Evolutionary conservation across 2,797 vertebrate genomes (phyloP), one percentile per base, ranked within the genome.

Genomic region (Gambusia yucatana): DNA sequence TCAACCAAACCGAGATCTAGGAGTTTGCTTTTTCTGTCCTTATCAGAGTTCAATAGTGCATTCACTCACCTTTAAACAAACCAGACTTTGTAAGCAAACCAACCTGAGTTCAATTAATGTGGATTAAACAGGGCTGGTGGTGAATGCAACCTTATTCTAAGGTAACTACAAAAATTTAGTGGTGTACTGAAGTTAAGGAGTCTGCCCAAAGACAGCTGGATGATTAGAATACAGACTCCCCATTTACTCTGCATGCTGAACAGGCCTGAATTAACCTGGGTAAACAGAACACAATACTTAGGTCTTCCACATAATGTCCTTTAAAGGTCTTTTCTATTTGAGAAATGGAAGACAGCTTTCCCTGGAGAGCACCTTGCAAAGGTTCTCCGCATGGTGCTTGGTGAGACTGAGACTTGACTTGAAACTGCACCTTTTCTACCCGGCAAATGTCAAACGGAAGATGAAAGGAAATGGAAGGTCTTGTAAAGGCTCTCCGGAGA

Each of bases 391-490:
- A 81, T 77, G 84, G 77, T 0, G 59, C 78, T 79, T 76, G 48
- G 48, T 84, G 87, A 85, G 78, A 47, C 83, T 75, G 76, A 84
- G 84, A 86, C 84, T 88, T 84, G 84, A 88, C 84, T 85, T 6
- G 17, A 85, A 84, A 82, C 84, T 80, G 84, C 77, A 87, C 82
- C 83, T 89, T 84, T 83, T 63, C 88, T 84, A 82, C 67, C 84
- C 36, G 77, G 78, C 82, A 91, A 92, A 91, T 92, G 91, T 91
- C 90, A 90, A 84, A 81, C 77, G 39, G 67, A 81, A 85, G 82
- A 91, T 90, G 85, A 91, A 89, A 90, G 84, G 73, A 76, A 85
- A 81, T 71, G 73, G 87, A 90, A 87, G 76, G 77, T 83, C 77
- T 86, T 80, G 57, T 84, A 77, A 86, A 67, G 80, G 85, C 85